These are phyloP conservation scores for Malaclemys terrapin DNA, from an alignment of 2,113 vertebrate species.

Conservation along the genomic window DNA sequence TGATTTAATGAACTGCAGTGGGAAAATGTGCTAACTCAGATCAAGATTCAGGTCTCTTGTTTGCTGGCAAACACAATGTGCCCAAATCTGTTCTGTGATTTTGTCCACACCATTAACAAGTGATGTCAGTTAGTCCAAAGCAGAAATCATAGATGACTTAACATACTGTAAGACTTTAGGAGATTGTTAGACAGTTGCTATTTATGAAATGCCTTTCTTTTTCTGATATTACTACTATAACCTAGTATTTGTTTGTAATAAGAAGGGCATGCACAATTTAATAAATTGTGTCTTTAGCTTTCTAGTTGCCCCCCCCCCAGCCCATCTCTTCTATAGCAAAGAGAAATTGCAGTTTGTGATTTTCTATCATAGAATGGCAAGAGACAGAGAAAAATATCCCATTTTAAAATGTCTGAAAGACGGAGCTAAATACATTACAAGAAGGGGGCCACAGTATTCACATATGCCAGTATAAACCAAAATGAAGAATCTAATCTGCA, in stretches of 20 bases:
- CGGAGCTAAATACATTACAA: not conserved
- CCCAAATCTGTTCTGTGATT: not conserved
- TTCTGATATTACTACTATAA: not conserved
- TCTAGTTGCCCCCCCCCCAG: fast-evolving
- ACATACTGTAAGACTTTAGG: not conserved
- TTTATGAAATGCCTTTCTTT: not conserved
- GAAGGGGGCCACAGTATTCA: not conserved
- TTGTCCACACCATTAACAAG: not conserved
- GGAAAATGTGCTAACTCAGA: not conserved
- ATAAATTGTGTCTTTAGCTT: not conserved
- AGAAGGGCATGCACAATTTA: not conserved
- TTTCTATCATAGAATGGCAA: not conserved
- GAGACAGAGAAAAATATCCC: not conserved
- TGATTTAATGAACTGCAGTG: not conserved
- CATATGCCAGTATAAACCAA: fast-evolving
- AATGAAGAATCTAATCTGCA: not conserved
- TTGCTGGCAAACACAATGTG: too few species aligned
- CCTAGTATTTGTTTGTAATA: not conserved
- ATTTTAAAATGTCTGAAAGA: not conserved
- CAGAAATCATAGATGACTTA: not conserved
- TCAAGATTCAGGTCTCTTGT: fast-evolving
- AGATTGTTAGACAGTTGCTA: not conserved
- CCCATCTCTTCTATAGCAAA: not conserved
- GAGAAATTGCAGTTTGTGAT: not conserved
- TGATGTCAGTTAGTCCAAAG: not conserved